Conservation (phyloP, 2,888 invertebrate genomes). For the Stictocephala bisonia region DNA sequence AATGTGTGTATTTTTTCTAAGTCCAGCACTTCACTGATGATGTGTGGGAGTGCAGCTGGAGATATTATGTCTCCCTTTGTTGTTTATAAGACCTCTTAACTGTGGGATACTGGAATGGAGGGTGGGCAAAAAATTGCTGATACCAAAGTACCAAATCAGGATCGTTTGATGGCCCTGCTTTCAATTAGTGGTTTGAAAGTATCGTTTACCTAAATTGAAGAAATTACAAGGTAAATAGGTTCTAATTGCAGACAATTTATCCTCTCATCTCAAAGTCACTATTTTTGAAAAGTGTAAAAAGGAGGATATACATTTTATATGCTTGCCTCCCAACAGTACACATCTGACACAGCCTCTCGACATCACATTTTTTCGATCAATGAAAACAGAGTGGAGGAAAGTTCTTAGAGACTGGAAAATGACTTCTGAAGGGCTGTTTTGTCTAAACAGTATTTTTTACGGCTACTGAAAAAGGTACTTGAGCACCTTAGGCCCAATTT, state of each 20-base stretch:
- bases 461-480: not conserved
- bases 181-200: conserved; percentile 44
- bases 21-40: conserved; percentile 61
- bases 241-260: not conserved
- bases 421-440: not conserved
- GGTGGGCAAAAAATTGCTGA: conserved; percentile 56
- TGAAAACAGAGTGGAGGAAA: not conserved
- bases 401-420: not conserved
- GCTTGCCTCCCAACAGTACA: too few relatives aligned
- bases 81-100: conserved; percentile 60
- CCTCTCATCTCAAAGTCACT: not conserved
- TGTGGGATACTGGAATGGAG: conserved; percentile 59
- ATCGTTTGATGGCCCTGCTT: conserved; percentile 45
- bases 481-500: not conserved
- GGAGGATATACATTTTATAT: too few relatives aligned
- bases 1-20: conserved; percentile 60
- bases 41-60: conserved; percentile 62
- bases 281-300: not conserved
- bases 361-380: too few relatives aligned
- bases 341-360: too few relatives aligned
- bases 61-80: conserved; percentile 62
- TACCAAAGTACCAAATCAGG: conserved; percentile 49
- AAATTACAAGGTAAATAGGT: conserved; percentile 57
- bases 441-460: too few relatives aligned
- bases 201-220: conserved; percentile 23